phyloP scores from a whole-genome alignment of 2,888 invertebrate genomes.

The Amphimallon solstitiale region DNA sequence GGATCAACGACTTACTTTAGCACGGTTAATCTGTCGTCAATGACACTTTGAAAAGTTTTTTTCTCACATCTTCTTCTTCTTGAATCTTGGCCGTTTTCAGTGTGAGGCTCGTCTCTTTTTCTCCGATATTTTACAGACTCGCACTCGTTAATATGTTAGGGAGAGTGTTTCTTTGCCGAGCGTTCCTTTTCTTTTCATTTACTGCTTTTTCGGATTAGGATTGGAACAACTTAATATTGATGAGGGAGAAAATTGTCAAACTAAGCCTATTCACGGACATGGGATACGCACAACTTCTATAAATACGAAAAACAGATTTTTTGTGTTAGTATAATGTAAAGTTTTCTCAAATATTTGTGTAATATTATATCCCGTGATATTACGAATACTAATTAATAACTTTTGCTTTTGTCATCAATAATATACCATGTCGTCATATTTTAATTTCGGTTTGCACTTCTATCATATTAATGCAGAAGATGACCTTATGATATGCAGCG shows the following conservation, averaged over 20 bases:
- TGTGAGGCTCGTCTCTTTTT: background rate
- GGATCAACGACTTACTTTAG: constrained; percentile 26
- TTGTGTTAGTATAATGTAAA: too few species aligned
- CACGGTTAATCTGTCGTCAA: constrained; percentile 29
- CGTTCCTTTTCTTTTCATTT: constrained; percentile 4
- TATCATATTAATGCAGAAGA: too few species aligned
- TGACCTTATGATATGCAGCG: too few species aligned
- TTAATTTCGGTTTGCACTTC: too few species aligned
- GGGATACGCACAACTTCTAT: too few species aligned
- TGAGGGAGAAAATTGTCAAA: constrained; percentile 25
- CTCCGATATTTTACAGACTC: background rate
- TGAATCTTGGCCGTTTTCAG: background rate
- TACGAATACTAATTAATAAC: too few species aligned
- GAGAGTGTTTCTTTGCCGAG: background rate
- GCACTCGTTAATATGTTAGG: constrained; percentile 18
- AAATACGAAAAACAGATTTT: too few species aligned
- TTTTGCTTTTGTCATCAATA: too few species aligned
- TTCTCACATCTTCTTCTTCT: background rate
- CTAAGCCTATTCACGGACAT: constrained; percentile 4
- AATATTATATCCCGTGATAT: too few species aligned
- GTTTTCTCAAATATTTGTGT: too few species aligned
- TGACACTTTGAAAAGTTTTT: constrained; percentile 26
- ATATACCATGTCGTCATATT: too few species aligned
- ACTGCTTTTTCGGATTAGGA: constrained; percentile 4
- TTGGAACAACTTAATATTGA: constrained; percentile 26